Conservation (phyloP, 2,113 vertebrate genomes). For the Petroica traversi region DNA sequence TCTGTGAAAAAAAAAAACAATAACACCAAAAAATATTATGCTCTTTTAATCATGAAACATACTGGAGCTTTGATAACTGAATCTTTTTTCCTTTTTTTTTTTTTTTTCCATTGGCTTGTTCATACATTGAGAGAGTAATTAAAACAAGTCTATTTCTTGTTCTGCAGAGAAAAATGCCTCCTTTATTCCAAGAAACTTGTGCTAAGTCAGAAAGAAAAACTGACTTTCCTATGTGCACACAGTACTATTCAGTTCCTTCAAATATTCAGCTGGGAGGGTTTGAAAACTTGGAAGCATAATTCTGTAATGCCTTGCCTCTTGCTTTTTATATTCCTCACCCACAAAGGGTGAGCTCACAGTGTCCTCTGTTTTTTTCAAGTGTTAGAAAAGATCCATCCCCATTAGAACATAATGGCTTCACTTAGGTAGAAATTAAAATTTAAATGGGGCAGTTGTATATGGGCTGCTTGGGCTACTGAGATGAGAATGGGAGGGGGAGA, state of each 20-base stretch:
- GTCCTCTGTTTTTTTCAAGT: not conserved
- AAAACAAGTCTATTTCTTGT: not conserved
- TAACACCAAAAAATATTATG: not conserved
- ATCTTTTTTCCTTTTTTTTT: accelerated
- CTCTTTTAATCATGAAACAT: not conserved
- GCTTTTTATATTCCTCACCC: not conserved
- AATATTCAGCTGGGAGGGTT: not conserved
- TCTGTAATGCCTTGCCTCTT: not conserved
- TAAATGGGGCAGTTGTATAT: not conserved
- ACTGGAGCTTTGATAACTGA: not conserved
- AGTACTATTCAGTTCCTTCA: not conserved
- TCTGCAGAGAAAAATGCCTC: not conserved
- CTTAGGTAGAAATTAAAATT: not conserved
- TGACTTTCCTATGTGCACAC: not conserved
- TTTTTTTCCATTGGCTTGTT: not conserved
- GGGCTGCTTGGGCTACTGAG: not conserved
- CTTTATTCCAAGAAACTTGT: not conserved
- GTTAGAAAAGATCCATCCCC: not conserved
- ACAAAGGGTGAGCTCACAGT: not conserved
- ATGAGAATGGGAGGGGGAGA: not conserved
- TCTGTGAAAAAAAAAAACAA: not conserved
- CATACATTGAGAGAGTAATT: not conserved
- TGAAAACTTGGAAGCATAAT: not conserved
- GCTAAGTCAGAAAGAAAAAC: not conserved
- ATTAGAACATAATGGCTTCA: accelerated